Conservation (phyloP, 2,797 vertebrate species). For the Onychomys arenicola region DNA sequence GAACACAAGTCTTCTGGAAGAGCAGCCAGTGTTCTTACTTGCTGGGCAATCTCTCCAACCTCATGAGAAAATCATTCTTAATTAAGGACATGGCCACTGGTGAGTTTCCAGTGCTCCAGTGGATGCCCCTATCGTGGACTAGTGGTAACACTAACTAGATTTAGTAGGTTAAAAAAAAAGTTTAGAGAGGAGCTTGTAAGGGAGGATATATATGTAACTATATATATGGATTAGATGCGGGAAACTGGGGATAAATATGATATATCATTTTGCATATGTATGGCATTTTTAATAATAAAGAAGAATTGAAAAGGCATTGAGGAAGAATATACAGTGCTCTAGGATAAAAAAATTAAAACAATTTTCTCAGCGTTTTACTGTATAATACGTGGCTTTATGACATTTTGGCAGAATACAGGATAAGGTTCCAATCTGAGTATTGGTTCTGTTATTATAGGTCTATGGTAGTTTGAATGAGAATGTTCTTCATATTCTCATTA, state of each 20-base stretch:
- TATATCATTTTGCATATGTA: not conserved
- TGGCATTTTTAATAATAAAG: not conserved
- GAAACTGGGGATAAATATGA: not conserved
- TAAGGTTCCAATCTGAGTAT: not conserved
- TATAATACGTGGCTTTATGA: not conserved
- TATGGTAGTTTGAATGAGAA: not conserved
- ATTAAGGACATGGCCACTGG: not conserved
- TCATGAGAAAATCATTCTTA: not conserved
- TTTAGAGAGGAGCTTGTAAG: no score
- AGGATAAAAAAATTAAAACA: not conserved
- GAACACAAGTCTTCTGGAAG: not conserved
- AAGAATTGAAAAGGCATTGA: not conserved
- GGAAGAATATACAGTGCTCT: not conserved
- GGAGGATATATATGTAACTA: no score
- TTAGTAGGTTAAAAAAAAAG: not conserved
- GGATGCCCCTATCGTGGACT: not conserved
- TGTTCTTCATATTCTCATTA: no score
- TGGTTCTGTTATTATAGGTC: not conserved
- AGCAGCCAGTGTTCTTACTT: not conserved
- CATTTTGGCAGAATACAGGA: not conserved
- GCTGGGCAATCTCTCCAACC: not conserved
- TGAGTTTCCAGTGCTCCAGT: not conserved
- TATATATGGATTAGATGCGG: not conserved
- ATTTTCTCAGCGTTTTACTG: not conserved
- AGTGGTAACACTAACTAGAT: not conserved